Conservation (phyloP, 2,797 vertebrate species). For the Bothrops alternatus region DNA sequence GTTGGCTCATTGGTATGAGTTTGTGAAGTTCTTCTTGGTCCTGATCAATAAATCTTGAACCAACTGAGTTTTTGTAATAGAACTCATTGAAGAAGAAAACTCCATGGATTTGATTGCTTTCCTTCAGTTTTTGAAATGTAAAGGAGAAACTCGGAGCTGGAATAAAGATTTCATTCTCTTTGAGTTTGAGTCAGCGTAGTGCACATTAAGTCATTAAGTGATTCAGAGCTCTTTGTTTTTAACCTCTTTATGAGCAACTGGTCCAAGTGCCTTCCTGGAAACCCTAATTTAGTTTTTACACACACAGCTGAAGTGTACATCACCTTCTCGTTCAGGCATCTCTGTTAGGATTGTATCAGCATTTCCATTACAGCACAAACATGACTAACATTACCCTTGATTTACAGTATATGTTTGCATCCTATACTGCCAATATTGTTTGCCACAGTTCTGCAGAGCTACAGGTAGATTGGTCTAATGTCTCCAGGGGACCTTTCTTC, state of each 20-base stretch:
- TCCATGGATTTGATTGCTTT: slow-evolving; percentile 63
- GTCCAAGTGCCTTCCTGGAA: slow-evolving; percentile 50
- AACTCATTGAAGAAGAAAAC: slow-evolving; percentile 57
- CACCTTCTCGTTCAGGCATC: slow-evolving; percentile 25
- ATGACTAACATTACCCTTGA: slow-evolving; percentile 51
- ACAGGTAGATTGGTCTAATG: slow-evolving; percentile 29
- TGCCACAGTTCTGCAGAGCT: slow-evolving; percentile 22
- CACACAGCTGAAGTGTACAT: slow-evolving; percentile 53
- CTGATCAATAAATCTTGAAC: slow-evolving; percentile 69
- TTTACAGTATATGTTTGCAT: slow-evolving; percentile 39
- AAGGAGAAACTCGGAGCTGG: slow-evolving; percentile 55
- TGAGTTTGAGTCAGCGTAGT: slow-evolving; percentile 36
- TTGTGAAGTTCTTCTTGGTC: slow-evolving; percentile 68
- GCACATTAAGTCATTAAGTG: slow-evolving; percentile 53
- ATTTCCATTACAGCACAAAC: slow-evolving; percentile 62
- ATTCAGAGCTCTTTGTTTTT: slow-evolving; percentile 53
- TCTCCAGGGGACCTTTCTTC: slow-evolving; percentile 44
- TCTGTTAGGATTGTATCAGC: slow-evolving; percentile 50
- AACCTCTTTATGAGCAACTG: slow-evolving; percentile 54
- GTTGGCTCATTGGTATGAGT: slow-evolving; percentile 67
- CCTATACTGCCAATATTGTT: slow-evolving; percentile 47
- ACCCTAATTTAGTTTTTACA: slow-evolving; percentile 51
- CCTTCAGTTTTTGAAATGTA: slow-evolving; percentile 62
- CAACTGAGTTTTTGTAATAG: slow-evolving; percentile 62
- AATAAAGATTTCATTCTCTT: slow-evolving; percentile 42